phyloP scores from a whole-genome alignment of 2,113 vertebrate species.

The Caranx ignobilis region DNA sequence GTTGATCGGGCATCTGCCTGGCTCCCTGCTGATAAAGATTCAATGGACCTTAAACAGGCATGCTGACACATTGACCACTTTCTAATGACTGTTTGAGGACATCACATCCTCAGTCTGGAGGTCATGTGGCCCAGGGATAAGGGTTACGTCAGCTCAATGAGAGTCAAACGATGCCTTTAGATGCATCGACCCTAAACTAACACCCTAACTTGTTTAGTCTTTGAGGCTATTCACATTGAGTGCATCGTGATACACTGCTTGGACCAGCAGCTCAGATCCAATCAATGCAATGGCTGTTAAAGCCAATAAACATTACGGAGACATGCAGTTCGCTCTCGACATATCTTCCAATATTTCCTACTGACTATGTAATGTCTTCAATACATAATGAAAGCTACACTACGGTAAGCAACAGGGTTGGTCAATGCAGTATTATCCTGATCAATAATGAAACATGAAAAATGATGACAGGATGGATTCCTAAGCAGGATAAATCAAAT shows the following conservation, averaged over 20 bases:
- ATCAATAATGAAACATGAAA: conserved; percentile 50
- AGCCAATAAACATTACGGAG: conserved; percentile 35
- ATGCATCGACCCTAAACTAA: conserved; percentile 43
- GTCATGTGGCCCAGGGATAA: conserved; percentile 21
- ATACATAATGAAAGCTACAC: conserved; percentile 13
- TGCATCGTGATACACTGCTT: background rate
- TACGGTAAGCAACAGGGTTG: background rate
- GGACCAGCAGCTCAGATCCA: conserved; percentile 6
- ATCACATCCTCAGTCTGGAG: conserved; percentile 18
- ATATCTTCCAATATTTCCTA: conserved; percentile 12
- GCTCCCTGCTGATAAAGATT: conserved; percentile 33
- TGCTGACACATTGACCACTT: conserved; percentile 33
- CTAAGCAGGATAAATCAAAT: conserved; percentile 31
- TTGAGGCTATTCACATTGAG: background rate
- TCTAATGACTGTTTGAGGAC: conserved; percentile 27
- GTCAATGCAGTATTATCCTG: conserved; percentile 7
- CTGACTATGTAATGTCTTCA: conserved; percentile 1
- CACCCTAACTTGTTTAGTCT: conserved; percentile 7
- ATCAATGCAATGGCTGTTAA: conserved; percentile 42
- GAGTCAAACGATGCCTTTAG: conserved; percentile 17
- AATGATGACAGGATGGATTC: conserved; percentile 22
- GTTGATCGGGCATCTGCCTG: conserved; percentile 40
- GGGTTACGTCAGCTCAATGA: conserved; percentile 32
- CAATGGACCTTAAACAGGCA: conserved; percentile 31
- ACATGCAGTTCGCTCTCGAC: conserved; percentile 8